These are phyloP conservation scores for Eunapius fragilis DNA, from an alignment of 37 sponge, comb jelly and placozoan species.

Conservation along the genomic window DNA sequence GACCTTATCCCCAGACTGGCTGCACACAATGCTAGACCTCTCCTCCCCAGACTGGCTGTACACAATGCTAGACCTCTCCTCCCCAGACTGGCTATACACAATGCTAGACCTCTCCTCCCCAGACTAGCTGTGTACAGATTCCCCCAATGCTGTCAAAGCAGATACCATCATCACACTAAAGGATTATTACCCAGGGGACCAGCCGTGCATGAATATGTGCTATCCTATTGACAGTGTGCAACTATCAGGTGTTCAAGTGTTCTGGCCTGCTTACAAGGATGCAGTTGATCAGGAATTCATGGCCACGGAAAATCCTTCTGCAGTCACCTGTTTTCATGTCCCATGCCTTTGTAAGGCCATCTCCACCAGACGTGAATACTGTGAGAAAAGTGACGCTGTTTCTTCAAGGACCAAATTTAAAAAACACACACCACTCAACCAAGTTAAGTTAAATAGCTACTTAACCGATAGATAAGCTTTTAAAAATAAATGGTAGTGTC, in stretches of 20 bases:
- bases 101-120: background rate
- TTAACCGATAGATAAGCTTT: background rate
- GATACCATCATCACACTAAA: background rate
- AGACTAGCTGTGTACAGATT: background rate
- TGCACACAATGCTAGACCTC: too few species aligned
- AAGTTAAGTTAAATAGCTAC: background rate
- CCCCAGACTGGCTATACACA: too few species aligned
- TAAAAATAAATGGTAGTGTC: too few species aligned
- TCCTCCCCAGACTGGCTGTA: too few species aligned
- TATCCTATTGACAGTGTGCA: background rate
- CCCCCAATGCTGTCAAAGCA: background rate
- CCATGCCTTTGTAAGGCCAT: slow-evolving; percentile 49
- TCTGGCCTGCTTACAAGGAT: slow-evolving; percentile 21
- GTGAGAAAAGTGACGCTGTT: background rate
- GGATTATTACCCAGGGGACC: background rate
- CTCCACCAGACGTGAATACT: slow-evolving; percentile 55
- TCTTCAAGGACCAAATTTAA: background rate
- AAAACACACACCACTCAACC: background rate
- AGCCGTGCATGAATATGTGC: background rate
- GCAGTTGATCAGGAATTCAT: slow-evolving; percentile 49
- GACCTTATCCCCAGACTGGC: too few species aligned
- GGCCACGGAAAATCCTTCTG: slow-evolving; percentile 30
- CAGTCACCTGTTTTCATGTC: slow-evolving; percentile 44
- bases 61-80: too few species aligned
- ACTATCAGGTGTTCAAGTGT: background rate